phyloP scores from a whole-genome alignment of 2,797 vertebrate genomes.

The Pangasius sanitwongsei region DNA sequence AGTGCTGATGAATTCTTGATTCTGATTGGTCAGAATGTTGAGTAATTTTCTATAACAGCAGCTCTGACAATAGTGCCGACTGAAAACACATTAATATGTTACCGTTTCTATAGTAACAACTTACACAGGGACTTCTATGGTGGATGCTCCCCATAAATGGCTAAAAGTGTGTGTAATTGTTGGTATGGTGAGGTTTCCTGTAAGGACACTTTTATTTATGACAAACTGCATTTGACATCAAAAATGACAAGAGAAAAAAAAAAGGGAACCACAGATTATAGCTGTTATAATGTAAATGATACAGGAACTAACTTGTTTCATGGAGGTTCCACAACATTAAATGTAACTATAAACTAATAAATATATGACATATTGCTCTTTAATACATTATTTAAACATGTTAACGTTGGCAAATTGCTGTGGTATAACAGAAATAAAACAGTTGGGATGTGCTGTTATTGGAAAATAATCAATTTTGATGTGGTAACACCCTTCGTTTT shows the following conservation, averaged over 20 bases:
- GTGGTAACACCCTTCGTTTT: background rate
- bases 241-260: background rate
- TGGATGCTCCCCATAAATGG: background rate
- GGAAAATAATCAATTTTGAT: background rate
- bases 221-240: background rate
- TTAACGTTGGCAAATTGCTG: background rate
- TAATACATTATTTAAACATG: background rate
- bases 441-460: background rate
- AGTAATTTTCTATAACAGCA: background rate
- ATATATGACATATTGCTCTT: background rate
- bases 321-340: background rate
- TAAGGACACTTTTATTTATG: background rate
- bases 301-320: background rate
- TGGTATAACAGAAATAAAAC: background rate
- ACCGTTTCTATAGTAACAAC: background rate
- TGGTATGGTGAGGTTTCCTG: no score
- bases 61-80: background rate
- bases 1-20: background rate
- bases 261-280: background rate
- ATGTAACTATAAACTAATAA: background rate
- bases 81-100: background rate
- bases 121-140: background rate
- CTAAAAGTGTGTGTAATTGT: background rate
- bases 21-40: background rate
- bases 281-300: background rate